Conservation (phyloP, 1,140 invertebrate genomes). For the Lordiphosa clarofinis region DNA sequence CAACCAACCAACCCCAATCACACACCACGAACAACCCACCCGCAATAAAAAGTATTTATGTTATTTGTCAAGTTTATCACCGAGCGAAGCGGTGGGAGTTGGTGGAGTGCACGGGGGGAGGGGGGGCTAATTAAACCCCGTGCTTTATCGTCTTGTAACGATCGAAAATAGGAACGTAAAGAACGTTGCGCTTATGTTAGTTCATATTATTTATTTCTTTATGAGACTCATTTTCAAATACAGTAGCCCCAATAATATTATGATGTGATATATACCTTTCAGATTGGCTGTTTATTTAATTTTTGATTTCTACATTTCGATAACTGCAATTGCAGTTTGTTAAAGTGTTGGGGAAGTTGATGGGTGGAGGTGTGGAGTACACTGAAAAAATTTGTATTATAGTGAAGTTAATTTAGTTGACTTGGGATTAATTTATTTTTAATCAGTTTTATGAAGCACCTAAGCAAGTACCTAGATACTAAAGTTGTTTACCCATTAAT, state of each 20-base stretch:
- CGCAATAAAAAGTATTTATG: slow-evolving; percentile 76
- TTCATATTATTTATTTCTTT: slow-evolving; percentile 22
- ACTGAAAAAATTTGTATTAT: too few relatives aligned
- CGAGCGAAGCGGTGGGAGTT: neutral
- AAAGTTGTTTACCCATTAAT: too few relatives aligned
- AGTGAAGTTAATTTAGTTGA: too few relatives aligned
- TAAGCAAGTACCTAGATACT: too few relatives aligned
- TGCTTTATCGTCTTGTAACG: slow-evolving; percentile 70
- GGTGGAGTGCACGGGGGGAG: neutral
- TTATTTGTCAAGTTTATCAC: slow-evolving; percentile 77
- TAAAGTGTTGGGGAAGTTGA: neutral
- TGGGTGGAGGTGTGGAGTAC: too few relatives aligned
- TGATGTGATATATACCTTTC: slow-evolving; percentile 21
- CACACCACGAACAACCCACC: slow-evolving; percentile 38
- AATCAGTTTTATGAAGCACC: too few relatives aligned
- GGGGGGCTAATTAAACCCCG: slow-evolving; percentile 61
- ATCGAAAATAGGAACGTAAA: slow-evolving; percentile 29
- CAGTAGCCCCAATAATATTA: slow-evolving; percentile 22
- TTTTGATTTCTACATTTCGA: slow-evolving; percentile 62
- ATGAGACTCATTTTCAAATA: slow-evolving; percentile 62
- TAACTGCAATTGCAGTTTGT: slow-evolving; percentile 27
- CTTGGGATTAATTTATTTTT: neutral
- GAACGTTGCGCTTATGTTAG: slow-evolving; percentile 37
- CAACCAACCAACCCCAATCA: slow-evolving; percentile 9
- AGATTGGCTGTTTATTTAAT: slow-evolving; percentile 57